Evolutionary conservation across 2,797 vertebrate species (phyloP).

Genomic region (Danio kyathit): DNA sequence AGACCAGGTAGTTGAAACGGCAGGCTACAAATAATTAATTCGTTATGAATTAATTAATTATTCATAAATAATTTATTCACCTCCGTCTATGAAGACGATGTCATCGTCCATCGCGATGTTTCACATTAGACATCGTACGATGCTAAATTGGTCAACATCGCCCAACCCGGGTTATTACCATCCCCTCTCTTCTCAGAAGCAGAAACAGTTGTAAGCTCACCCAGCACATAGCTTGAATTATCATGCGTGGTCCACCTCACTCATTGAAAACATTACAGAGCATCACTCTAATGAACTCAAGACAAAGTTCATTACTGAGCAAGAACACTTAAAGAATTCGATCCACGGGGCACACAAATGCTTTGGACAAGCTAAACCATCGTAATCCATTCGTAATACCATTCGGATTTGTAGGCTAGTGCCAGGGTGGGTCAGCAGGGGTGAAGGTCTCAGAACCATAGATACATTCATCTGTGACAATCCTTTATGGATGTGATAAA

Average conservation of each 20-base stretch:
- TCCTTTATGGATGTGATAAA: constrained; percentile 90
- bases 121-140: too few relatives aligned
- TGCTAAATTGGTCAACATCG: too few relatives aligned
- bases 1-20: too few relatives aligned
- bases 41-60: too few relatives aligned
- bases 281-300: constrained; percentile 96
- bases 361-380: constrained; percentile 85
- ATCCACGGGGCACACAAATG: constrained; percentile 78
- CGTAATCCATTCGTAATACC: constrained; percentile 80
- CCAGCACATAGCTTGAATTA: constrained; percentile 82
- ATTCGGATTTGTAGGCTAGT: constrained; percentile 64
- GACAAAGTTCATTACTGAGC: constrained; percentile 96
- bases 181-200: constrained; percentile 66
- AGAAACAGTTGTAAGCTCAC: constrained; percentile 88
- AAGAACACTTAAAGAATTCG: constrained; percentile 86
- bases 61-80: too few relatives aligned
- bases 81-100: too few relatives aligned
- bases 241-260: constrained; percentile 83
- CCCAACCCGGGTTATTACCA: constrained; percentile 21
- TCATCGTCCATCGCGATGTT: too few relatives aligned
- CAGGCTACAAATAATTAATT: too few relatives aligned
- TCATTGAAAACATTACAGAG: constrained; percentile 84
- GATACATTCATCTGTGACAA: constrained; percentile 92
- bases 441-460: constrained; percentile 83
- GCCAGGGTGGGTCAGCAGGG: constrained; percentile 70